A percentile compares a stretch with the other conserved stretches of the same genome.
These are phyloP conservation scores for Plestiodon gilberti DNA, from an alignment of 2,113 vertebrate genomes.

Conservation along the genomic window DNA sequence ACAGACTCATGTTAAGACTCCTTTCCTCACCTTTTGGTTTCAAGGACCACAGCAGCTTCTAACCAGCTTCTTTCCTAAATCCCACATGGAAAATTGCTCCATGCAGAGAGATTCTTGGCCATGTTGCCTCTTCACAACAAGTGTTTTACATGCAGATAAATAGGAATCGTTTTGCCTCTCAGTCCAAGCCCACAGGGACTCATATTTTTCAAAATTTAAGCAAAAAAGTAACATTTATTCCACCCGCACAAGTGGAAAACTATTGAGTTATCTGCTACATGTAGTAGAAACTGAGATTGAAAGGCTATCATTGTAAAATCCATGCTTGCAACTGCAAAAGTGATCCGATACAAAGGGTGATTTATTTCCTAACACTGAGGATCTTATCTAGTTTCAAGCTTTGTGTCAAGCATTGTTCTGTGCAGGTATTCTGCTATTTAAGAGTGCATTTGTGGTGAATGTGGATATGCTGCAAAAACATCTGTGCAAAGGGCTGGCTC, in stretches of 20 bases:
- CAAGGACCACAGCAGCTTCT: slow-evolving; percentile 68
- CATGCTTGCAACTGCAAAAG: background rate
- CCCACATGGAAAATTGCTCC: slow-evolving; percentile 44
- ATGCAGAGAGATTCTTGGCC: background rate
- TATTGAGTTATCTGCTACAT: background rate
- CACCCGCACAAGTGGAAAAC: background rate
- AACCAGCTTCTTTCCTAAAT: slow-evolving; percentile 64
- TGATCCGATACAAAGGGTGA: background rate
- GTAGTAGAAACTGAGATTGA: slow-evolving; percentile 8
- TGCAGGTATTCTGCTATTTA: background rate
- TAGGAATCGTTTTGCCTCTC: background rate
- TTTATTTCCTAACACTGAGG: background rate
- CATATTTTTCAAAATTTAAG: background rate
- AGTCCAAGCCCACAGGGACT: slow-evolving; percentile 23
- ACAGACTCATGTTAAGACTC: slow-evolving; percentile 69
- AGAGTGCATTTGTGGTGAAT: background rate
- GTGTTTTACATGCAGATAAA: rapidly evolving
- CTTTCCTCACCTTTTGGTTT: slow-evolving; percentile 63
- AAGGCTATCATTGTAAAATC: background rate
- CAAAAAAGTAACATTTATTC: background rate
- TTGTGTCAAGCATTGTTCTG: rapidly evolving
- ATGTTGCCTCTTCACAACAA: background rate
- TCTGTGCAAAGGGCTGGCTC: background rate
- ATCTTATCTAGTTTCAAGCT: background rate
- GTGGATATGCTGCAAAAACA: background rate